phyloP scores from a whole-genome alignment of 2,888 invertebrate species.

The Acleris emargana region DNA sequence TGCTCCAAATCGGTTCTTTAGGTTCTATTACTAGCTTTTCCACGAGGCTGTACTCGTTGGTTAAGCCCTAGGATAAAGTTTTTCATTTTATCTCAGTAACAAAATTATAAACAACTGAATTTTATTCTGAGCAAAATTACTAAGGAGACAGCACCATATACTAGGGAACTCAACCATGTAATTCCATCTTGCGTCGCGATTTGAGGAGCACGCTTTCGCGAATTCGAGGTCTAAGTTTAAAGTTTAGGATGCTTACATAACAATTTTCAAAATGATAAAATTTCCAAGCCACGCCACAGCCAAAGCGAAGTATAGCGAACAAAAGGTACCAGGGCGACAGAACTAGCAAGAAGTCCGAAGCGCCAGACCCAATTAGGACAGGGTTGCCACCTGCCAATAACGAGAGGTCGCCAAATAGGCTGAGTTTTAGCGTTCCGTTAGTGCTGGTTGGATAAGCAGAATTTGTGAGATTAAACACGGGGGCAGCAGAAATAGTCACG shows the following conservation, averaged over 20 bases:
- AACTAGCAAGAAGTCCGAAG: slow-evolving; percentile 11
- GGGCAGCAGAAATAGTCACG: slow-evolving; percentile 1
- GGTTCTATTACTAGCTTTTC: not conserved
- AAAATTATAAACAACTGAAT: no score
- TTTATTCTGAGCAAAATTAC: no score
- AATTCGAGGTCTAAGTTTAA: no score
- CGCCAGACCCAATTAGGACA: slow-evolving; percentile 32
- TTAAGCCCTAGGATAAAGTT: no score
- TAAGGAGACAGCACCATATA: no score
- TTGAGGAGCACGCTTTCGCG: no score
- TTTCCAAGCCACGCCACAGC: not conserved
- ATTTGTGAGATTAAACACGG: slow-evolving; percentile 6
- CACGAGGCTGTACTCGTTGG: no score
- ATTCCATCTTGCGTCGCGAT: no score
- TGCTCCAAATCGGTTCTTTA: slow-evolving; percentile 22
- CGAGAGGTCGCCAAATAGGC: slow-evolving; percentile 45
- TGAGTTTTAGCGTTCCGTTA: slow-evolving; percentile 6
- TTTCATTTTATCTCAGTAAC: no score
- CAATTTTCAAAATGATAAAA: not conserved
- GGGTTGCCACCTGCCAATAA: slow-evolving; percentile 41
- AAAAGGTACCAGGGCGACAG: slow-evolving; percentile 20
- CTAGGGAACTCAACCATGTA: no score
- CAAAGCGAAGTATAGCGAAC: not conserved
- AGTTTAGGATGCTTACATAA: not conserved
- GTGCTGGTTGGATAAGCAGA: slow-evolving; percentile 15